Evolutionary conservation across 2,797 vertebrate species (phyloP), one percentile per base, ranked within the genome.

Genomic region (Bryconaethiops microstoma): DNA sequence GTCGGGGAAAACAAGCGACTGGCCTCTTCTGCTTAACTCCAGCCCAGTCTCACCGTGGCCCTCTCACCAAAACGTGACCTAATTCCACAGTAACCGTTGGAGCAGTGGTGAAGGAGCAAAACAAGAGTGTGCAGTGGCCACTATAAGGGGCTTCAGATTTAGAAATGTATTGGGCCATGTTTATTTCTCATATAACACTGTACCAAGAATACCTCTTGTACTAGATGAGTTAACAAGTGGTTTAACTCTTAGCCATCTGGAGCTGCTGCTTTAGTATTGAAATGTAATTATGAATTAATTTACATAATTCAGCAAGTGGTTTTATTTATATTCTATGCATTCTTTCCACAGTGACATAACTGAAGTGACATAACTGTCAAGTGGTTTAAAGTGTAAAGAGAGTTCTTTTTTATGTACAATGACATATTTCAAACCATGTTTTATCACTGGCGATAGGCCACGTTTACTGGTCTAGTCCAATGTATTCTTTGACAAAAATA

Each of bases 61-160:
- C 50, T 52, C 55, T 78, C 74, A 77, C 45, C 63, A 75, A 78
- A 75, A 80, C 72, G 83, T 78, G 78, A 81, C 82, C 77, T 65
- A 69, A 52, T 72, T 85, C 54, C 76, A 71, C 21, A 64, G 50
- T 57, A 39, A 17, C 64, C 54, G 79, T 77, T 65, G 8, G 23
- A 77, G 68, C 19, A 39, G 21, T 42, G 16, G 5, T 40, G 48
- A 48, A 70, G 74, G 55, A 63, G 39, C 35, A 60, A 59, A 65
- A 72, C 68, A 77, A 19, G 52, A 21, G 40, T 7, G 50, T 55
- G 52, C 25, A 42, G 13, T 16, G 39, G 39, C 45, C 59, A 35
- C 39, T 14, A 70, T 12, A 72, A 16, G 48, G 21, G 42, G 40
- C 6, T 70, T 69, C 80, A 35, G 25, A 16, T 63, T 68, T 12